Conservation (phyloP, 2,888 invertebrate genomes). For the Tinea semifulvella region DNA sequence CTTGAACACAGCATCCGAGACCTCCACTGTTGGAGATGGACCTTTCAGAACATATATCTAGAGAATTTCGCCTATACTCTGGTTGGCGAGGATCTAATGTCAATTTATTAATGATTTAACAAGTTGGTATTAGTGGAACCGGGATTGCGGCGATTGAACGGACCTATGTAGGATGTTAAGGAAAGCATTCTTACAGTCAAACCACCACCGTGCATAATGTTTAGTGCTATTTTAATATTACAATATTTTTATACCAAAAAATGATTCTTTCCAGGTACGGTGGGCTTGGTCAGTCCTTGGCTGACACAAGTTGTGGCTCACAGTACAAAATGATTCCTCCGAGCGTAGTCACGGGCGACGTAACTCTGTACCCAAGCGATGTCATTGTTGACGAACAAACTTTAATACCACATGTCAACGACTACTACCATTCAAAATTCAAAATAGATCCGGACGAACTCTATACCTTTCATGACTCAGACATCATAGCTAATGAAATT, state of each 20-base stretch:
- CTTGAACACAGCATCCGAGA: too few species aligned
- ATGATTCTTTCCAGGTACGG: conserved; percentile 47
- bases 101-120: too few species aligned
- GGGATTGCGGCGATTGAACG: too few species aligned
- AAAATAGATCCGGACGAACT: conserved; percentile 62
- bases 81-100: too few species aligned
- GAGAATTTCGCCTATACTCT: too few species aligned
- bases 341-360: conserved; percentile 45
- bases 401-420: conserved; percentile 51
- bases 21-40: too few species aligned
- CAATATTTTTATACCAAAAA: background rate
- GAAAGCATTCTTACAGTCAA: too few species aligned
- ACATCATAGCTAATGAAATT: conserved; percentile 57
- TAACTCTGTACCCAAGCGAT: conserved; percentile 53
- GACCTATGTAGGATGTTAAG: too few species aligned
- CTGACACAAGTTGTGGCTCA: conserved; percentile 59
- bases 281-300: conserved; percentile 61
- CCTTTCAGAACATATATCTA: too few species aligned
- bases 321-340: conserved; percentile 61
- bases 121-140: too few species aligned
- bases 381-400: conserved; percentile 51
- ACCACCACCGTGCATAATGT: too few species aligned
- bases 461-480: conserved; percentile 60
- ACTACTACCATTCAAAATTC: conserved; percentile 55
- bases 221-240: background rate